A percentile compares a stretch with the other conserved stretches of the same genome.
phyloP scores from a whole-genome alignment of 2,888 invertebrate species.

The Eupeodes luniger region DNA sequence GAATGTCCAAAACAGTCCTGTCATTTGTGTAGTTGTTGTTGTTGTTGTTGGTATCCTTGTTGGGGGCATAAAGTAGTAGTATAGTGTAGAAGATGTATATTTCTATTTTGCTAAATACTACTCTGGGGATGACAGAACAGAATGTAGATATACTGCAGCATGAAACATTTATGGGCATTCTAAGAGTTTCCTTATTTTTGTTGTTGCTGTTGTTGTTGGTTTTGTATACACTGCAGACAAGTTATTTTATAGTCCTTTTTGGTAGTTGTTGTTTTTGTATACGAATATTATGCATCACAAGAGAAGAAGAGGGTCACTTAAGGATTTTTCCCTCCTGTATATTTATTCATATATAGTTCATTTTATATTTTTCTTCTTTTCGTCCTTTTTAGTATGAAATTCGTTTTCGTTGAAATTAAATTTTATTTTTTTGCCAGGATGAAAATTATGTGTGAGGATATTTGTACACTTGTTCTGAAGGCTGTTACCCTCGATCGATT shows the following conservation, averaged over 20 bases:
- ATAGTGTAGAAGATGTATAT: not conserved
- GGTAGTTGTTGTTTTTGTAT: not conserved
- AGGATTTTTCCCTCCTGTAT: slow-evolving; percentile 15
- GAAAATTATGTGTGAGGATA: slow-evolving; percentile 26
- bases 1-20: slow-evolving; percentile 33
- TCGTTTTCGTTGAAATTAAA: not conserved
- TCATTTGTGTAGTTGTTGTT: slow-evolving; percentile 28
- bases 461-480: slow-evolving; percentile 23
- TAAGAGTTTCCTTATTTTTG: slow-evolving; percentile 2
- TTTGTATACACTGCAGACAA: slow-evolving; percentile 47
- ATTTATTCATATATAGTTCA: not conserved
- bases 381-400: slow-evolving; percentile 16
- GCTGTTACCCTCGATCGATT: slow-evolving; percentile 63
- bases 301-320: slow-evolving; percentile 29
- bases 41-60: not conserved
- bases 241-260: slow-evolving; percentile 51
- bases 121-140: slow-evolving; percentile 52
- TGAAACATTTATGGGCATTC: slow-evolving; percentile 54
- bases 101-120: slow-evolving; percentile 60
- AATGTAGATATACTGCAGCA: slow-evolving; percentile 44
- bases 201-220: slow-evolving; percentile 18
- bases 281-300: not conserved
- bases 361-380: slow-evolving; percentile 18
- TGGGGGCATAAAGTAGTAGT: not conserved
- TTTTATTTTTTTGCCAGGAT: slow-evolving; percentile 32